These are phyloP conservation scores for Neoitamus cyanurus DNA, from an alignment of 2,888 invertebrate species.

Conservation along the genomic window DNA sequence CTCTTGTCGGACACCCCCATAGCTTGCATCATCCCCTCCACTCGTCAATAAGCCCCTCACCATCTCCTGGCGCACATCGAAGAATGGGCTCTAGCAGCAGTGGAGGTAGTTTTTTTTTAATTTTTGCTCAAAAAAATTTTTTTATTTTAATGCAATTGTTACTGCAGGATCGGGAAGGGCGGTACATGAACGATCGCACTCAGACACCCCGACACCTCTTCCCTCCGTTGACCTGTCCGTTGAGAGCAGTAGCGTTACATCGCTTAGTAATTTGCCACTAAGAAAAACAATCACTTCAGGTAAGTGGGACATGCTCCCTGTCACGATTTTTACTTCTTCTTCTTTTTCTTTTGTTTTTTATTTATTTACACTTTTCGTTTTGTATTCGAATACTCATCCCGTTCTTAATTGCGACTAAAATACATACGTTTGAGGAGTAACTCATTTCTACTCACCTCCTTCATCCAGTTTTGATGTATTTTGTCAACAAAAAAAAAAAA, in stretches of 20 bases:
- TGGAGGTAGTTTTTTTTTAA: conserved; percentile 56
- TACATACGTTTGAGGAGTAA: no score
- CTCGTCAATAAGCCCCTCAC: conserved; percentile 60
- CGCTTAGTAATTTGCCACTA: conserved; percentile 88
- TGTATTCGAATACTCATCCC: no score
- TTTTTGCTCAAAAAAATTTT: not conserved
- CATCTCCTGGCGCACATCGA: conserved; percentile 70
- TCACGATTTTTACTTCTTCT: conserved; percentile 59
- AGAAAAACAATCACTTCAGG: conserved; percentile 83
- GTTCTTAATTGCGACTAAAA: no score
- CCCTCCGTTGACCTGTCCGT: conserved; percentile 90
- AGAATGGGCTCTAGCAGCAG: conserved; percentile 71
- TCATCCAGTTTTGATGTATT: no score
- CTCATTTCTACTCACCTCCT: no score
- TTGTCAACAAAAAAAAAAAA: no score
- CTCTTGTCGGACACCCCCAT: conserved; percentile 68
- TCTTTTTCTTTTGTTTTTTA: conserved; percentile 33
- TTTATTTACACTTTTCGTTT: conserved; percentile 43
- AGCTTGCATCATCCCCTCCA: conserved; percentile 55
- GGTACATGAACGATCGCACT: conserved; percentile 89
- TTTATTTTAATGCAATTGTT: not conserved
- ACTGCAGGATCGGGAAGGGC: conserved; percentile 66
- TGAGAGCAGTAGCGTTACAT: conserved; percentile 95
- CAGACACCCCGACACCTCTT: conserved; percentile 85
- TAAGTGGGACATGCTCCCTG: no score